Base-by-base conservation (phyloP, 2,113 vertebrate species). In the Alligator sinensis region DNA sequence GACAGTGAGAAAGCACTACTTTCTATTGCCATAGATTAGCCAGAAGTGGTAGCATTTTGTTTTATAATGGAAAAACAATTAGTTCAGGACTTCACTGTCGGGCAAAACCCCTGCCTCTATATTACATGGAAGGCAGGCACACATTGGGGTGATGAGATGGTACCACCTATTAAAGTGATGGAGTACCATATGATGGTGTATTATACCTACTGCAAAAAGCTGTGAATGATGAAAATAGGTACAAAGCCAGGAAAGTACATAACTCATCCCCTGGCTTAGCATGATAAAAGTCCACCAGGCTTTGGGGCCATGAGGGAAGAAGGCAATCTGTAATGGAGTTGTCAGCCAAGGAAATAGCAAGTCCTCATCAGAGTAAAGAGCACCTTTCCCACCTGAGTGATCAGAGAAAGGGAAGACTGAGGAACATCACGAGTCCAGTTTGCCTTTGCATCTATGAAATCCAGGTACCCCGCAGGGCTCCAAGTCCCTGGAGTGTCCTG, bases 381-480 rank as follows among this genome's bases (percentile, higher is more conserved):
- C 22, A 61, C 63, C 34, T 21, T 24, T 25, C 5, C 2, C 0
- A 38, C 5, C 58, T 7, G 10, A 62, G 77, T 87, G 60, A 25
- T 4, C 17, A 82, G 58, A 70, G 17, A 84, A 88, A 83, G n/a
- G 66, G 34, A 57, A 8, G 18, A 81, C 64, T 59, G 61, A 25
- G 11, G 9, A 58, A n/a, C n/a, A 30, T 22, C 19, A 22, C 66
- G 66, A 91, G 63, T 68, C 79, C 84, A 79, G 82, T 80, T 38
- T 0, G 0, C 16, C 86, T 88, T 82, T 59, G 19, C 3, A 80
- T 66, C 60, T 22, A 2, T 60, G 91, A 88, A 1, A 19, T 74
- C 63, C 76, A 77, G 16, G 59, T 58, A 63, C 90, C 88, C 25
- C 0, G 1, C 6, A 79, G 58, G 57, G 60, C 72, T 93, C 84